A percentile compares a stretch with the other conserved stretches of the same genome.
phyloP scores from a whole-genome alignment of 2,888 invertebrate genomes.

The Oeneis ivallda region DNA sequence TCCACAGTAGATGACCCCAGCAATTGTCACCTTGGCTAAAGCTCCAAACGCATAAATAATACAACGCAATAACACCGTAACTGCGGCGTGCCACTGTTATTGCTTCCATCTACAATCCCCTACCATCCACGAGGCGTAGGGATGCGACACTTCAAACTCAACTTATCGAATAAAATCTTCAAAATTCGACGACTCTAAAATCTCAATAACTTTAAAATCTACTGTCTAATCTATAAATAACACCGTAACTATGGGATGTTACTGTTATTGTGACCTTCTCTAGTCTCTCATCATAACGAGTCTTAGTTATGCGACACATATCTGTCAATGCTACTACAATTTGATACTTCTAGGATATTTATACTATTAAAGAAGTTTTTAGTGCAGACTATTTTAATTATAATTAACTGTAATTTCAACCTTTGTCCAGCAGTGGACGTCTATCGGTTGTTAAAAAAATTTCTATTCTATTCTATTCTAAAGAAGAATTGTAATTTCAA shows the following conservation, averaged over 20 bases:
- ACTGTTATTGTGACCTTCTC: slow-evolving; percentile 30
- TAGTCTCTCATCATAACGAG: slow-evolving; percentile 33
- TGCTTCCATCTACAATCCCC: slow-evolving; percentile 52
- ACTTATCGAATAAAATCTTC: neutral
- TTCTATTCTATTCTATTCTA: too few species aligned
- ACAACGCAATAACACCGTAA: slow-evolving; percentile 72
- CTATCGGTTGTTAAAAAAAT: too few species aligned
- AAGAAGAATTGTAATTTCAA: too few species aligned
- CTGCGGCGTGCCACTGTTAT: slow-evolving; percentile 74
- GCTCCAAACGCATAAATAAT: slow-evolving; percentile 67
- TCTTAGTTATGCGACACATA: slow-evolving; percentile 26
- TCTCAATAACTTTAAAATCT: too few species aligned
- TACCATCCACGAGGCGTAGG: slow-evolving; percentile 30
- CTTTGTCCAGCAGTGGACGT: too few species aligned
- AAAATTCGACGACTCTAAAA: too few species aligned
- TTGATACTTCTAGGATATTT: too few species aligned
- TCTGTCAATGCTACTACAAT: slow-evolving; percentile 30
- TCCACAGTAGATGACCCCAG: slow-evolving; percentile 35
- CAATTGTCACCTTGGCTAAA: slow-evolving; percentile 60
- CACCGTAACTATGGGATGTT: slow-evolving; percentile 70
- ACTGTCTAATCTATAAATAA: too few species aligned
- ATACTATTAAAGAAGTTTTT: too few species aligned
- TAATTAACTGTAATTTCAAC: too few species aligned
- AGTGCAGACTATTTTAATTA: too few species aligned
- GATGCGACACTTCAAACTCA: neutral